Evolutionary conservation across 2,888 invertebrate species (phyloP).

Genomic region (Operophtera brumata): DNA sequence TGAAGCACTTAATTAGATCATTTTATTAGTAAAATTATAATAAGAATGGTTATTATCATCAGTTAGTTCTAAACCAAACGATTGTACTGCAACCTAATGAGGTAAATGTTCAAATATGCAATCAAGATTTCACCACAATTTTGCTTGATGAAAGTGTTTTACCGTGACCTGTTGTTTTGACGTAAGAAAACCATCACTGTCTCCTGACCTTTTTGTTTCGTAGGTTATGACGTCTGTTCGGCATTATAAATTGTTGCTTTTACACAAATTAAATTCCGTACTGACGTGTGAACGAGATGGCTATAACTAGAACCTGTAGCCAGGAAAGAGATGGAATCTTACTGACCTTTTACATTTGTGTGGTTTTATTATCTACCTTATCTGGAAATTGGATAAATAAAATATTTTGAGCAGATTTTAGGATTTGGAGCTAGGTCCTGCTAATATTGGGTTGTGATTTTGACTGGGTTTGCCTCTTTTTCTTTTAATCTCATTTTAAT

Average conservation of each 20-base stretch:
- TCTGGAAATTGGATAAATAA: constrained; percentile 5
- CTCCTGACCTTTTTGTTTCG: constrained; percentile 9
- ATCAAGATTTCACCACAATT: too few relatives aligned
- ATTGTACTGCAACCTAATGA: too few relatives aligned
- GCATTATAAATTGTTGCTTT: constrained; percentile 48
- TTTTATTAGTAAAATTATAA: too few relatives aligned
- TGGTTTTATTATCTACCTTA: constrained; percentile 8
- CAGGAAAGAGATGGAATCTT: constrained; percentile 13
- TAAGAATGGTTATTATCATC: too few relatives aligned
- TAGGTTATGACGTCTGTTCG: constrained; percentile 28
- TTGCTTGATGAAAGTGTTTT: too few relatives aligned
- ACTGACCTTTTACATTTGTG: constrained; percentile 15
- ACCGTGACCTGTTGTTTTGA: too few relatives aligned
- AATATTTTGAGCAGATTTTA: background rate
- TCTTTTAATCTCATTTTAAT: too few relatives aligned
- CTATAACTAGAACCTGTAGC: constrained; percentile 5
- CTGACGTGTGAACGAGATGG: constrained; percentile 27
- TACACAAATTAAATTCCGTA: constrained; percentile 45
- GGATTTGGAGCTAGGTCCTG: background rate
- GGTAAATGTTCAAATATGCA: too few relatives aligned
- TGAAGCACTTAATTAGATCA: too few relatives aligned
- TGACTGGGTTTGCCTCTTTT: background rate
- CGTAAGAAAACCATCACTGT: background rate
- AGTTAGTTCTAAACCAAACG: too few relatives aligned
- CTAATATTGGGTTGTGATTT: background rate